phyloP scores from a whole-genome alignment of 2,888 invertebrate genomes.

The Adineta ricciae region DNA sequence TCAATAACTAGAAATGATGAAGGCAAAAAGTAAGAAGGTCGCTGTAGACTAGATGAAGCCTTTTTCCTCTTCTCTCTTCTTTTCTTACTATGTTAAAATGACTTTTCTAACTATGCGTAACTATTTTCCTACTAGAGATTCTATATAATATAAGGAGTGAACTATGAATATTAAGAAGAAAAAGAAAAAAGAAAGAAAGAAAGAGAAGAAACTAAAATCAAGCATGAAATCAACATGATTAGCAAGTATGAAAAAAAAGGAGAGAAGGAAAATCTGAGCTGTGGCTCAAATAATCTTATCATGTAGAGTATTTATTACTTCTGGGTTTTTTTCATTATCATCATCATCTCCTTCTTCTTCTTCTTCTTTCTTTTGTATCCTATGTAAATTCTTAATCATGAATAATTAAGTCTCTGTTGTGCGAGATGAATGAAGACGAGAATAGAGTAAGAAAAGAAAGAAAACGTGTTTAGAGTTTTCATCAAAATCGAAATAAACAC shows the following conservation, averaged over 20 bases:
- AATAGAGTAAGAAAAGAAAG: background rate
- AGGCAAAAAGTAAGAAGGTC: background rate
- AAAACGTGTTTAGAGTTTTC: background rate
- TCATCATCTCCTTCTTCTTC: background rate
- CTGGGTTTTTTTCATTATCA: background rate
- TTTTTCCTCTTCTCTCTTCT: background rate
- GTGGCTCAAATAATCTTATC: background rate
- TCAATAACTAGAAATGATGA: background rate
- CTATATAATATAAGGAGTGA: background rate
- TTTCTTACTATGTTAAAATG: background rate
- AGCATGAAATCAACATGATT: background rate
- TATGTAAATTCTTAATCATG: constrained; percentile 13
- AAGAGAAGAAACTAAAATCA: background rate
- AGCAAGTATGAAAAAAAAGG: background rate
- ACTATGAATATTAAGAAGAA: background rate
- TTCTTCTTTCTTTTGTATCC: background rate
- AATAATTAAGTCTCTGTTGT: background rate
- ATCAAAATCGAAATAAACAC: background rate
- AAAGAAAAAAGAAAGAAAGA: background rate
- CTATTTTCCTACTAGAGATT: background rate
- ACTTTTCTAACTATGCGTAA: background rate
- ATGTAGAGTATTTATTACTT: background rate
- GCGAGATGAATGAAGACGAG: background rate
- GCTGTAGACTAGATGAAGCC: background rate
- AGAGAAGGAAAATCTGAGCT: background rate